A percentile compares a stretch with the other conserved stretches of the same genome.
Conservation (phyloP, 1,140 invertebrate genomes). For the Brachionus plicatilis region DNA sequence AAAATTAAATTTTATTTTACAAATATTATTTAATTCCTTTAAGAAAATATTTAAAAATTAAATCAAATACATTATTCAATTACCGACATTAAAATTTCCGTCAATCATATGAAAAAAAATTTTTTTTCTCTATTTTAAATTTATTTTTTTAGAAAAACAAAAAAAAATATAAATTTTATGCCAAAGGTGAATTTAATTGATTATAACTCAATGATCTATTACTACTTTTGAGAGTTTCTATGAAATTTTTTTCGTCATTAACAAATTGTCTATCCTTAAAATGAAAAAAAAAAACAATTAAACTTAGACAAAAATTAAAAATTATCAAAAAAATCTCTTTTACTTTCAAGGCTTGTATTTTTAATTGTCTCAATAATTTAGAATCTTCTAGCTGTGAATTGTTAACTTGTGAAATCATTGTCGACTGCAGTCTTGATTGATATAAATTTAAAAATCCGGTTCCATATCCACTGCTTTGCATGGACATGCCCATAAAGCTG, state of each 20-base stretch:
- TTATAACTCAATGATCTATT: background rate
- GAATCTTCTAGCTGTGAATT: constrained; percentile 25
- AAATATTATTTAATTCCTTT: background rate
- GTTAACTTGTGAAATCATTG: constrained; percentile 12
- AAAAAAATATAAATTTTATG: background rate
- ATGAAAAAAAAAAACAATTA: background rate
- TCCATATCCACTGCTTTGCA: constrained; percentile 33
- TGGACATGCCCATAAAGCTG: background rate
- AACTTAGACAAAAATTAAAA: background rate
- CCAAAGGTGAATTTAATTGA: constrained; percentile 9
- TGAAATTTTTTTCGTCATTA: constrained; percentile 25
- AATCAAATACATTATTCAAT: too few relatives aligned
- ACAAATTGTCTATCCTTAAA: constrained; percentile 24
- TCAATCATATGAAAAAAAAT: too few relatives aligned
- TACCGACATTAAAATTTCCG: too few relatives aligned
- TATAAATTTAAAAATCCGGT: background rate
- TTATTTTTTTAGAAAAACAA: background rate
- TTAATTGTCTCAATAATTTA: constrained; percentile 2
- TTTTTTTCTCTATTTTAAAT: background rate
- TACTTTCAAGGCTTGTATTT: background rate
- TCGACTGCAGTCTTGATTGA: background rate
- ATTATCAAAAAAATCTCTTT: background rate
- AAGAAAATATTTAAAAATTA: background rate
- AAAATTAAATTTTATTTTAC: too few relatives aligned
- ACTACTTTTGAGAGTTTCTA: background rate